phyloP scores from a whole-genome alignment of 2,797 vertebrate genomes.

The Xiphophorus birchmanni region DNA sequence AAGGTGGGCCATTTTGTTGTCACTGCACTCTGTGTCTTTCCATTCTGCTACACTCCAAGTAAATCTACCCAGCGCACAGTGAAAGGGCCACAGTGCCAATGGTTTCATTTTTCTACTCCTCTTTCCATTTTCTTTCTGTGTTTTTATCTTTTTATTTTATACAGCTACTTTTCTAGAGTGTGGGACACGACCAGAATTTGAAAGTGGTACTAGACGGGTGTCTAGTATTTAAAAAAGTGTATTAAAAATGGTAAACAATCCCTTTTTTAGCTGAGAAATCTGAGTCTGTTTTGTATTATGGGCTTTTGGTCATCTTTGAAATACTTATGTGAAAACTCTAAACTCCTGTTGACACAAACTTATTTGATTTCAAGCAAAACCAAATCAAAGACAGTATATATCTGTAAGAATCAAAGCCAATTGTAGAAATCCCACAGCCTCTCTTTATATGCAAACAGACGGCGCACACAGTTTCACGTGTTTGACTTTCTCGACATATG shows the following conservation, averaged over 20 bases:
- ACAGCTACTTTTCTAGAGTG: no score
- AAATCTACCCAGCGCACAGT: constrained; percentile 9
- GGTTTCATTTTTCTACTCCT: not conserved
- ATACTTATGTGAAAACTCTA: not conserved
- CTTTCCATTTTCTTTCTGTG: not conserved
- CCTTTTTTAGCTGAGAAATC: not conserved
- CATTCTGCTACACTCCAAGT: not conserved
- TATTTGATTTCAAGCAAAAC: not conserved
- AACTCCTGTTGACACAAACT: not conserved
- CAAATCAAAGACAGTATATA: not conserved
- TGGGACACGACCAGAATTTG: not conserved
- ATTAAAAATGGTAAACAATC: not conserved
- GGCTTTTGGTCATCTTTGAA: not conserved
- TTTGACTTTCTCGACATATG: not conserved
- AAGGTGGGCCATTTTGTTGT: constrained; percentile 14
- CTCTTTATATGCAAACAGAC: not conserved
- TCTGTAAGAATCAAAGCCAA: not conserved
- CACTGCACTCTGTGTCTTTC: constrained; percentile 5
- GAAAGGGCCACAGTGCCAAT: not conserved
- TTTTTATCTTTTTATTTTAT: not conserved
- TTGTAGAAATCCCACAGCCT: not conserved
- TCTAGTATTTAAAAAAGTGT: no score
- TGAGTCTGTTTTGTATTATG: not conserved
- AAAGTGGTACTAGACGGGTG: no score
- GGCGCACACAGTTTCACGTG: not conserved